Evolutionary conservation across 1,140 invertebrate genomes (phyloP).

Genomic region (Geopemphigus sp.): DNA sequence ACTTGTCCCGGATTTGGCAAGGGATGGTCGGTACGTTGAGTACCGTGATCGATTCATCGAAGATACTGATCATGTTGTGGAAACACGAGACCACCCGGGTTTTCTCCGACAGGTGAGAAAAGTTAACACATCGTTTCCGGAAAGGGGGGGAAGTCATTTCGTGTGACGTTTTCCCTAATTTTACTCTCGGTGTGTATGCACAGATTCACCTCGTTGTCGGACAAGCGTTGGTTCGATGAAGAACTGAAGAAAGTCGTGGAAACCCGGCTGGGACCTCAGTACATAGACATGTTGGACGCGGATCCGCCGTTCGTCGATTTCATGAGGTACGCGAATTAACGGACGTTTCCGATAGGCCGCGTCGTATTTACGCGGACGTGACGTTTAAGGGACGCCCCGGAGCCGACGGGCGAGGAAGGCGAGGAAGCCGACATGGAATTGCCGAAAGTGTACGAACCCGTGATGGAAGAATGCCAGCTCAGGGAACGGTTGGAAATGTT

Average conservation of each 20-base stretch:
- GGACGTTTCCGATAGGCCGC: background rate
- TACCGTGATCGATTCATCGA: conserved; percentile 79
- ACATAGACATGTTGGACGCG: conserved; percentile 68
- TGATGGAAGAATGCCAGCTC: conserved; percentile 74
- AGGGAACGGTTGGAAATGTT: conserved; percentile 90
- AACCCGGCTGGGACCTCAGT: conserved; percentile 67
- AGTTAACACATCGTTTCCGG: no score
- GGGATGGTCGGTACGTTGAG: conserved; percentile 90
- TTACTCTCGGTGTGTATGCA: no score
- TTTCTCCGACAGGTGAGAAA: conserved; percentile 85
- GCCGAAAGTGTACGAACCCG: conserved; percentile 93
- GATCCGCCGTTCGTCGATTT: conserved; percentile 88
- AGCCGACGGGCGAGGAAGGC: conserved; percentile 93
- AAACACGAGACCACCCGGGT: conserved; percentile 91
- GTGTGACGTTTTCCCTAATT: no score
- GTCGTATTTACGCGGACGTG: background rate
- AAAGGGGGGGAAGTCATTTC: no score
- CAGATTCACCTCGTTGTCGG: conserved; percentile 74
- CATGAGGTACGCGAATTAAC: conserved; percentile 66
- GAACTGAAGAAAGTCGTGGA: conserved; percentile 65
- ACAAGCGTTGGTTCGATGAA: conserved; percentile 79
- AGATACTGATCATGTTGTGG: conserved; percentile 83
- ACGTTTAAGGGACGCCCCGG: conserved; percentile 80
- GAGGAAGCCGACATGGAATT: conserved; percentile 94
- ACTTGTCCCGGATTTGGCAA: conserved; percentile 93